phyloP scores from a whole-genome alignment of 2,797 vertebrate species.

The Heliangelus exortis region DNA sequence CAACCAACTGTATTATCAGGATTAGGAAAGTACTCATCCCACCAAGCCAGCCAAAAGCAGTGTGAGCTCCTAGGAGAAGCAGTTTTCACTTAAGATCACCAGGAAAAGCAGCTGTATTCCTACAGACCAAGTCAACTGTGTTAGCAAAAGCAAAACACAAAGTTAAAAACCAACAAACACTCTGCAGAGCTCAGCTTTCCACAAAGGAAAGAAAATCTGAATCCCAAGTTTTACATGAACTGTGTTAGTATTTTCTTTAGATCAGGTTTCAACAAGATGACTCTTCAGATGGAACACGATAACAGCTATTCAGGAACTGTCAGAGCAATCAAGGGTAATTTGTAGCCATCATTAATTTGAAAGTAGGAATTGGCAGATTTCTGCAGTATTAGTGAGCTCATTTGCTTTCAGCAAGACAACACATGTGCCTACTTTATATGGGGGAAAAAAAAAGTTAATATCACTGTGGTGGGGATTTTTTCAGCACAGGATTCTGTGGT shows the following conservation, averaged over 20 bases:
- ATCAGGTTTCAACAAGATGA: constrained; percentile 30
- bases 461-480: neutral
- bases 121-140: neutral
- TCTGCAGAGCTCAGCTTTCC: neutral
- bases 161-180: neutral
- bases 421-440: neutral
- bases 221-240: neutral
- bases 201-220: neutral
- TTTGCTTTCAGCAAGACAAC: constrained; percentile 22
- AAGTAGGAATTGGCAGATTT: constrained; percentile 23
- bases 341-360: neutral
- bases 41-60: neutral
- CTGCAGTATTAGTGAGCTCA: neutral
- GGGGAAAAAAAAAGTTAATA: neutral
- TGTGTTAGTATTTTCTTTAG: neutral
- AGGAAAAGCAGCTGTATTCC: neutral
- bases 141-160: neutral
- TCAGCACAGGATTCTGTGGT: neutral
- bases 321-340: constrained; percentile 47
- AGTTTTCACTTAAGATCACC: neutral
- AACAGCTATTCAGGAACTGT: constrained; percentile 38
- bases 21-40: neutral
- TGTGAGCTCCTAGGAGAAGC: neutral
- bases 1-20: neutral
- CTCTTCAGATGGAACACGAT: neutral